Evolutionary conservation across 1,140 invertebrate genomes (phyloP).

Genomic region (Phenacoccus solenopsis): DNA sequence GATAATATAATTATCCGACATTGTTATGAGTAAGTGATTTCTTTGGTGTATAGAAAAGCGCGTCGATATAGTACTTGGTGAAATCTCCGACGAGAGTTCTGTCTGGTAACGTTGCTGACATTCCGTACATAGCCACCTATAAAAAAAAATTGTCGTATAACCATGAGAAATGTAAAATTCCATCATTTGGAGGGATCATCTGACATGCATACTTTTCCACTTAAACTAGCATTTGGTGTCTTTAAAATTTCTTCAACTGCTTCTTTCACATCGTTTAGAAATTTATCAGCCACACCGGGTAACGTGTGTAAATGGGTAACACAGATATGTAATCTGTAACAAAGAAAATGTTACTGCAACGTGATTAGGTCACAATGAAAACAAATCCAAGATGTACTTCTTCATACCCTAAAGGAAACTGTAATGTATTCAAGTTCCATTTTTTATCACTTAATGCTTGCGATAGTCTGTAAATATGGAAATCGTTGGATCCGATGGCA

Average conservation of each 20-base stretch:
- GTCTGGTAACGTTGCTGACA: constrained; percentile 80
- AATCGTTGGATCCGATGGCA: constrained; percentile 72
- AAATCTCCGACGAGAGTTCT: constrained; percentile 81
- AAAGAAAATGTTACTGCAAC: not conserved
- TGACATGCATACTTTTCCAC: constrained; percentile 52
- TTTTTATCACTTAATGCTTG: constrained; percentile 64
- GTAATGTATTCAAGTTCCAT: constrained; percentile 89
- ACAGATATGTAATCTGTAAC: constrained; percentile 76
- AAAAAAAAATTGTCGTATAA: constrained; percentile 32
- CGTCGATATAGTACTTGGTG: constrained; percentile 68
- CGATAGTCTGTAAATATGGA: constrained; percentile 82
- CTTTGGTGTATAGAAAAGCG: constrained; percentile 56
- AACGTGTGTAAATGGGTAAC: constrained; percentile 83
- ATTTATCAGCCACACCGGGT: constrained; percentile 70
- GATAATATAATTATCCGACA: too few relatives aligned
- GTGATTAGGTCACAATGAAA: not conserved
- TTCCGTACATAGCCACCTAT: constrained; percentile 89
- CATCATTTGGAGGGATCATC: constrained; percentile 10
- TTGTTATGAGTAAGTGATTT: too few relatives aligned
- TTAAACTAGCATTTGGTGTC: constrained; percentile 46
- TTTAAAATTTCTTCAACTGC: constrained; percentile 53
- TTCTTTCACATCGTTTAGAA: constrained; percentile 62
- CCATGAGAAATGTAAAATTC: not conserved
- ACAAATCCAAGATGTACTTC: too few relatives aligned
- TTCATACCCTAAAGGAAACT: constrained; percentile 86